A percentile compares a stretch with the other conserved stretches of the same genome.
Conservation (phyloP, 1,140 invertebrate genomes). For the Octopus bimaculoides region DNA sequence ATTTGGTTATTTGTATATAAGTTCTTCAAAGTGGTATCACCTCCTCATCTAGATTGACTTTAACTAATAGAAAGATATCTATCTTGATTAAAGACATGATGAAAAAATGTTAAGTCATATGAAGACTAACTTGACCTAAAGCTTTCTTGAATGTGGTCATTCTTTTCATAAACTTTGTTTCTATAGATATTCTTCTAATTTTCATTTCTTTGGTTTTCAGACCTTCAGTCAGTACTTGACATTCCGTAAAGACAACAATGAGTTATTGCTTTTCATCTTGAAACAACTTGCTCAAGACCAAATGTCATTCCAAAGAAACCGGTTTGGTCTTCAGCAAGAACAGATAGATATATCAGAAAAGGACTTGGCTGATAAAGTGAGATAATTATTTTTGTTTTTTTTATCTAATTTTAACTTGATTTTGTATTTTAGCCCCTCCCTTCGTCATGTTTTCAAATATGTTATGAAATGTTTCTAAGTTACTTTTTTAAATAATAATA, state of each 20-base stretch:
- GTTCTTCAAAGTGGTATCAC: too few species aligned
- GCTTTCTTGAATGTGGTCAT: too few species aligned
- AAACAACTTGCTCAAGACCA: conserved; percentile 91
- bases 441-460: not conserved
- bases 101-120: too few species aligned
- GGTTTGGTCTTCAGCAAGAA: conserved; percentile 67
- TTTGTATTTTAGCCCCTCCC: not conserved
- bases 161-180: not conserved
- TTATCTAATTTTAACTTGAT: not conserved
- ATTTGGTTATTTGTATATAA: too few species aligned
- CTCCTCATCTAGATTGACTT: too few species aligned
- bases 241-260: conserved; percentile 94
- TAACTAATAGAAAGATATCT: too few species aligned
- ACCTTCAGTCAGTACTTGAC: conserved; percentile 90
- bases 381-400: not conserved
- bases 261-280: conserved; percentile 92
- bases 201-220: conserved; percentile 60
- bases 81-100: too few species aligned
- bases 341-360: conserved; percentile 85
- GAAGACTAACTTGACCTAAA: too few species aligned
- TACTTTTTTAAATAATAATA: not conserved
- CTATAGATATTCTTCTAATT: not conserved
- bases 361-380: conserved; percentile 82
- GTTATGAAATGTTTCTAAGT: not conserved
- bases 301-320: conserved; percentile 78